Evolutionary conservation across 2,113 vertebrate species (phyloP), one percentile per base, ranked within the genome.

Genomic region (Calidris pygmaea): DNA sequence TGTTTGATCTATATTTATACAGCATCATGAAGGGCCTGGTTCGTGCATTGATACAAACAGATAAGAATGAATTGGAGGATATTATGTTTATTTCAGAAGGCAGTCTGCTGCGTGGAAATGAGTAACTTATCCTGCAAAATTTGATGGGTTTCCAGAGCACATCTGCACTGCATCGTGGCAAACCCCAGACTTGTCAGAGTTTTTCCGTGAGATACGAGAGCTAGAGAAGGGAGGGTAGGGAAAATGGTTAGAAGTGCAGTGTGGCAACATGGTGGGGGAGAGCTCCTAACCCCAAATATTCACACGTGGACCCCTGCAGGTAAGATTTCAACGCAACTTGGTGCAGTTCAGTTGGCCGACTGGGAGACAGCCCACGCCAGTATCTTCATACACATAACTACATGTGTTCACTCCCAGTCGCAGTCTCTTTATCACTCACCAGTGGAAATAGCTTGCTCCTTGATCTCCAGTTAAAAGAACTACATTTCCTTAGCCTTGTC

Each of bases 381-480:
- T 67, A 39, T 23, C 60, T 82, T 85, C 50, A 17, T 53, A 48
- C 35, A 48, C 34, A 5, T 29, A 73, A 14, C 45, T 82, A 45
- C 34, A 18, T 3, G 3, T 79, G 74, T 95, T 93, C 50, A 3
- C 39, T 92, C 35, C n/a, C 47, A 63, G 76, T 63, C 30, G 4
- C 59, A 14, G 14, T 71, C 26, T 82, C 58, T 83, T 62, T 72
- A 62, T 71, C 82, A 86, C 75, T 72, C 85, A 74, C 77, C 60
- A 76, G 27, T 35, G 71, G 53, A 85, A 95, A 74, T 62, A 91
- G 62, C 48, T 93, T 0, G 0, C 24, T 95, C 52, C 87, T 93
- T 96, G 74, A 91, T 96, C 81, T 89, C 35, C 55, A 71, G 93
- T 95, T 94, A 75, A 89, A 94, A 96, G 75, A 92, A 50, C 60